Conservation (phyloP, 2,113 vertebrate genomes). For the Cyprinodon variegatus region DNA sequence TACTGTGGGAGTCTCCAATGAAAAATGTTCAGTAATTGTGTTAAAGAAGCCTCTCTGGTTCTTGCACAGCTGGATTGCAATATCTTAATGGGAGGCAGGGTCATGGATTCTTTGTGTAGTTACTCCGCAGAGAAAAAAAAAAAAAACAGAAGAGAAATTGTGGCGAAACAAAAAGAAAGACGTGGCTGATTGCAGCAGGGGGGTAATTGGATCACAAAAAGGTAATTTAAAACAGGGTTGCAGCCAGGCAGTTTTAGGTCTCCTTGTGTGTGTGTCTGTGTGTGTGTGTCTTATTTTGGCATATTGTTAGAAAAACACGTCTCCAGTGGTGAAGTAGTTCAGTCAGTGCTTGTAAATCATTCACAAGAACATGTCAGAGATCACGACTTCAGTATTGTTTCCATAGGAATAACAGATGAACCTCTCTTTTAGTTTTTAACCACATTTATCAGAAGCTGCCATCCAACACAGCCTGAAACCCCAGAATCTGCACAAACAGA, state of each 20-base stretch:
- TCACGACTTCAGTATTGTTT: constrained; percentile 48
- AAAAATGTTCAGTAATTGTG: constrained; percentile 40
- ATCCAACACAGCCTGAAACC: constrained; percentile 35
- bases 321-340: constrained; percentile 12
- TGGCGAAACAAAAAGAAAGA: constrained; percentile 57
- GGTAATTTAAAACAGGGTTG: constrained; percentile 62
- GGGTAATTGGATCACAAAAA: constrained; percentile 65
- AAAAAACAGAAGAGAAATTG: constrained; percentile 46
- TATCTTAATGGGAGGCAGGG: constrained; percentile 53
- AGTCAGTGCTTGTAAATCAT: constrained; percentile 43
- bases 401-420: constrained; percentile 53
- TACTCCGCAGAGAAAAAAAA: constrained; percentile 22
- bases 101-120: constrained; percentile 53
- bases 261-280: background rate
- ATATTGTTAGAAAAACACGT: constrained; percentile 20
- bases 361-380: constrained; percentile 20
- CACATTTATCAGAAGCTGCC: constrained; percentile 53
- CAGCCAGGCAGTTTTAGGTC: constrained; percentile 11
- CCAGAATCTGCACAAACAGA: constrained; percentile 1
- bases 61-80: constrained; percentile 10
- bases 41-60: constrained; percentile 11
- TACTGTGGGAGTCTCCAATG: background rate
- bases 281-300: constrained; percentile 1
- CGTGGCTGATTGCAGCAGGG: constrained; percentile 31
- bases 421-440: constrained; percentile 35